A percentile compares a stretch with the other conserved stretches of the same genome.
These are phyloP conservation scores for Ophiodon elongatus DNA, from an alignment of 2,113 vertebrate species.

Conservation along the genomic window DNA sequence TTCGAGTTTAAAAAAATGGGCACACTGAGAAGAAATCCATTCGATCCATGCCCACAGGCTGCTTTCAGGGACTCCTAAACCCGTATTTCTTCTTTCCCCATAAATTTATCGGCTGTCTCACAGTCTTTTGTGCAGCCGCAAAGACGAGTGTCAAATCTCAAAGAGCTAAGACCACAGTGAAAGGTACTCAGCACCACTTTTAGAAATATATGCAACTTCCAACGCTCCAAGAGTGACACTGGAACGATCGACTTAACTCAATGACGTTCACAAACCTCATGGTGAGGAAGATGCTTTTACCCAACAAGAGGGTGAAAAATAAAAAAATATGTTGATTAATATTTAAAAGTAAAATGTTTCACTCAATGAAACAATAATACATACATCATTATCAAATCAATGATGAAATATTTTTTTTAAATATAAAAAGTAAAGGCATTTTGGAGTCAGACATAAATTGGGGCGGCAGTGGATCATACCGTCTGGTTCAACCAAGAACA, in stretches of 20 bases:
- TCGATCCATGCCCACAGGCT: slow-evolving; percentile 70
- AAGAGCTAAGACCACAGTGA: slow-evolving; percentile 69
- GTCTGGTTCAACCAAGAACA: background rate
- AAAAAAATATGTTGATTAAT: background rate
- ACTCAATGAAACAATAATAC: background rate
- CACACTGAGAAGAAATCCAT: slow-evolving; percentile 76
- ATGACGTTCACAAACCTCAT: slow-evolving; percentile 23
- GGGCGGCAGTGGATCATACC: background rate
- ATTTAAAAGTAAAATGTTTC: background rate
- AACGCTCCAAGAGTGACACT: slow-evolving; percentile 36
- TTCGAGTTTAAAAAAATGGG: slow-evolving; percentile 76
- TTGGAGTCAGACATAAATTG: background rate
- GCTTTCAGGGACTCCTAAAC: slow-evolving; percentile 77
- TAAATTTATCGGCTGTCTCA: slow-evolving; percentile 74
- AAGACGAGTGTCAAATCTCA: slow-evolving; percentile 75
- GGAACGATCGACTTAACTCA: slow-evolving; percentile 45
- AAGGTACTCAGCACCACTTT: slow-evolving; percentile 50
- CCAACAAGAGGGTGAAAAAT: background rate
- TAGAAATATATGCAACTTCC: slow-evolving; percentile 58
- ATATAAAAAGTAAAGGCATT: background rate
- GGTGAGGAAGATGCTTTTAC: background rate
- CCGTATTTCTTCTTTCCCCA: slow-evolving; percentile 70
- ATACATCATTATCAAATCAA: background rate
- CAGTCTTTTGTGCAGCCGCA: slow-evolving; percentile 64
- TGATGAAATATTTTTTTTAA: background rate